Percentiles rank a stretch among this genome's conserved stretches.
These are phyloP conservation scores for Drosophila asahinai DNA, from an alignment of 1,140 invertebrate genomes.

Conservation along the genomic window DNA sequence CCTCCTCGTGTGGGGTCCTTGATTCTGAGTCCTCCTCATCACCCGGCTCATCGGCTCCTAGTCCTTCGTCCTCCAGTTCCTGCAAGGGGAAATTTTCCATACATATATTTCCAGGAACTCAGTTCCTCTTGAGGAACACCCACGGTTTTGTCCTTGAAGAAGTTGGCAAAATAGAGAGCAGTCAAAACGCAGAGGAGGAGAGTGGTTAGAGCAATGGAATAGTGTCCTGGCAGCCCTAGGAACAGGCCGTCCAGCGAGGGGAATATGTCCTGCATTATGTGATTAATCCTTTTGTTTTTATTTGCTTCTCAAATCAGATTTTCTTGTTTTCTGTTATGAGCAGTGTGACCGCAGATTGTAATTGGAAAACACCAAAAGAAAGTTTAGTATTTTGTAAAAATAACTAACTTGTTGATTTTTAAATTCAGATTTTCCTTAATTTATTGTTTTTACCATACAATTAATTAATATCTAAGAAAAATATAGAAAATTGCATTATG, in stretches of 20 bases:
- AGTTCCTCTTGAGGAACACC: conserved; percentile 15
- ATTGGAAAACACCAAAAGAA: neutral
- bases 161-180: conserved; percentile 73
- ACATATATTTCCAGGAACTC: neutral
- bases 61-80: conserved; percentile 70
- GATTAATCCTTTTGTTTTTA: conserved; percentile 2
- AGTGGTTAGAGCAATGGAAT: conserved; percentile 64
- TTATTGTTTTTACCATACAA: neutral
- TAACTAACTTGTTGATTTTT: neutral
- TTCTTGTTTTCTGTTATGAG: conserved; percentile 30
- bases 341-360: conserved; percentile 22
- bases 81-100: conserved; percentile 8
- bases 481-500: no score
- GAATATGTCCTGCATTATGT: conserved; percentile 35
- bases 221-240: conserved; percentile 64
- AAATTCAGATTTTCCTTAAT: neutral
- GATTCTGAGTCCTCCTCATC: conserved; percentile 47
- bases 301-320: conserved; percentile 11
- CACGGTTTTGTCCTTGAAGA: conserved; percentile 72
- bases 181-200: conserved; percentile 70
- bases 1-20: conserved; percentile 32
- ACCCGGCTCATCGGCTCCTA: conserved; percentile 57
- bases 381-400: neutral
- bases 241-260: conserved; percentile 37
- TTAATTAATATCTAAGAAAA: no score